These are phyloP conservation scores for Drosophila quadrilineata DNA, from an alignment of 1,140 invertebrate species.

Conservation along the genomic window DNA sequence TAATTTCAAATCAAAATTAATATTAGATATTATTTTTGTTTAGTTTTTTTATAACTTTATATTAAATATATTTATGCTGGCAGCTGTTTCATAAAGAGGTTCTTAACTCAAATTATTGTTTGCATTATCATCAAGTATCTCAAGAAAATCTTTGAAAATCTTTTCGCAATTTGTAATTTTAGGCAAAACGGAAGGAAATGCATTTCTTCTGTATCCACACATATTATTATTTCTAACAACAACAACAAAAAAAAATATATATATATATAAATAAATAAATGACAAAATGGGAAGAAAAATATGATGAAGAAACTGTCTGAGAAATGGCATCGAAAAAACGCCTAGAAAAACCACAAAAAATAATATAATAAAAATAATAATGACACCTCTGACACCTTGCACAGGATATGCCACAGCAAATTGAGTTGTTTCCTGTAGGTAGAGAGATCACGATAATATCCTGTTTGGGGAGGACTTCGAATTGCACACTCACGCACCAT, in stretches of 20 bases:
- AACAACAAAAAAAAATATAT: conserved; percentile 16
- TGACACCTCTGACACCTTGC: conserved; percentile 25
- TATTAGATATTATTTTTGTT: too few species aligned
- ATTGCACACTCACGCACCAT: conserved; percentile 65
- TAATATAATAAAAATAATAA: not conserved
- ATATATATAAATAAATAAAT: too few species aligned
- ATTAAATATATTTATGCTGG: too few species aligned
- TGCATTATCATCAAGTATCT: too few species aligned
- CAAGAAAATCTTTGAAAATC: too few species aligned
- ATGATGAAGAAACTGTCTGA: conserved; percentile 35
- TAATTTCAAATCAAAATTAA: too few species aligned
- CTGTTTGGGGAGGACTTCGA: conserved; percentile 17
- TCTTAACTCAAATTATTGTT: too few species aligned
- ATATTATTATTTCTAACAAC: not conserved
- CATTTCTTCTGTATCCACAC: not conserved
- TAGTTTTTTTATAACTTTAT: too few species aligned
- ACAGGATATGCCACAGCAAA: conserved; percentile 69
- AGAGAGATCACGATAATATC: too few species aligned
- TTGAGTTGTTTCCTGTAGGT: conserved; percentile 68
- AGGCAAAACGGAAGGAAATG: conserved; percentile 70
- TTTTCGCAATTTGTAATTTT: conserved; percentile 53
- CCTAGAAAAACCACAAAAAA: conserved; percentile 61
- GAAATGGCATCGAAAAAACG: conserved; percentile 32
- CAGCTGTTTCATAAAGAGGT: too few species aligned
- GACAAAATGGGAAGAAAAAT: too few species aligned